phyloP scores from a whole-genome alignment of 1,140 invertebrate species.

The Drosophila quadrilineata region DNA sequence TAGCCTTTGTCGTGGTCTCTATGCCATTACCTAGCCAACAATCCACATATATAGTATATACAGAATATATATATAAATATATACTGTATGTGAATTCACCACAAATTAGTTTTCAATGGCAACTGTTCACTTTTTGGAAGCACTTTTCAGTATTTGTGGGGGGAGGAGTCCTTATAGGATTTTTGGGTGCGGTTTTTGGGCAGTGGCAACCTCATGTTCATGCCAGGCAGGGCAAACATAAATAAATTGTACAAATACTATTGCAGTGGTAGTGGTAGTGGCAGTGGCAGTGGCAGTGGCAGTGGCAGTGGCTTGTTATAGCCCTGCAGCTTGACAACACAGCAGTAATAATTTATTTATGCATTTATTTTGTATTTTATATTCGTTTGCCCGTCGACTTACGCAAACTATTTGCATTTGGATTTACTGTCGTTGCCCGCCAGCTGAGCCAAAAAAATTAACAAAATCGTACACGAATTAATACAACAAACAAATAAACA shows the following conservation, averaged over 20 bases:
- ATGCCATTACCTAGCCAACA: not conserved
- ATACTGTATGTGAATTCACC: constrained; percentile 22
- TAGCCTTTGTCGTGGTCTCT: not conserved
- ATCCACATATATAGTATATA: not conserved
- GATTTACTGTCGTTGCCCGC: constrained; percentile 52
- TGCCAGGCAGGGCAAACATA: constrained; percentile 30
- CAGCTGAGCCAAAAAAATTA: constrained; percentile 53
- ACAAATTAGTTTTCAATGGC: constrained; percentile 65
- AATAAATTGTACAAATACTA: no score
- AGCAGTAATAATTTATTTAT: constrained; percentile 29
- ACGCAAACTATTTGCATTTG: constrained; percentile 57
- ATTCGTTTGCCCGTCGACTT: constrained; percentile 36
- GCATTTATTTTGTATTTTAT: no score
- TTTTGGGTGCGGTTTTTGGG: no score
- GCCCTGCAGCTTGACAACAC: not conserved
- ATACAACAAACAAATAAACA: constrained; percentile 25
- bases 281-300: not conserved
- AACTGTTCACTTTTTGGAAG: not conserved
- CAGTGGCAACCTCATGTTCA: constrained; percentile 5
- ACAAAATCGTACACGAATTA: constrained; percentile 3
- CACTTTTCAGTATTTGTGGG: not conserved
- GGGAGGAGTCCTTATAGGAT: not conserved
- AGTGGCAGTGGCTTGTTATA: not conserved
- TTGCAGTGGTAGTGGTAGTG: no score
- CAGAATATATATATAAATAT: not conserved